These are phyloP conservation scores for Akabosia matsudoensis DNA, from an alignment of 1,140 invertebrate genomes.

Conservation along the genomic window DNA sequence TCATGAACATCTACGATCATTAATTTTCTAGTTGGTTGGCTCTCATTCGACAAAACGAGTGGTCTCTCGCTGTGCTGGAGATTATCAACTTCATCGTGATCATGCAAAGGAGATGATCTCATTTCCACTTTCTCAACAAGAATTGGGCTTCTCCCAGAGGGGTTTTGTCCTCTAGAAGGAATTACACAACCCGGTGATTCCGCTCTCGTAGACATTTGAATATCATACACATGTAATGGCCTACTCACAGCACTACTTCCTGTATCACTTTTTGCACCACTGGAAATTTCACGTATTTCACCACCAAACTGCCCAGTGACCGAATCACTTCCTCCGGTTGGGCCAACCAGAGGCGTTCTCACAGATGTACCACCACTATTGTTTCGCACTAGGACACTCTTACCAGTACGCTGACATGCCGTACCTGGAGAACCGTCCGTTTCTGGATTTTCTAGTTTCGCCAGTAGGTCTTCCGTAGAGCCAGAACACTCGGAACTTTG, in stretches of 20 bases:
- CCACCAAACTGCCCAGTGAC: not conserved
- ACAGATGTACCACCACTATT: conserved; percentile 2
- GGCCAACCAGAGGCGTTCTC: not conserved
- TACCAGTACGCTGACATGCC: not conserved
- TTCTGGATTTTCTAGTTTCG: conserved; percentile 8
- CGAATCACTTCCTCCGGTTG: conserved; percentile 19
- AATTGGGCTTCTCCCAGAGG: conserved; percentile 12
- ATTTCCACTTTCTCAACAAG: conserved; percentile 35
- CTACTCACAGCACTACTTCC: conserved; percentile 5
- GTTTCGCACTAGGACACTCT: not conserved
- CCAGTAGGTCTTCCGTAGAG: conserved; percentile 33
- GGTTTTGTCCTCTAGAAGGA: not conserved
- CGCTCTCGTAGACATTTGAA: conserved; percentile 11
- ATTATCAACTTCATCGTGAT: not conserved
- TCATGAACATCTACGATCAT: not conserved
- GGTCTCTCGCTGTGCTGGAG: not conserved
- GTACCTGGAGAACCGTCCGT: not conserved
- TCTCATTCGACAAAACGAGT: not conserved
- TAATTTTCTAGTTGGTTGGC: not conserved
- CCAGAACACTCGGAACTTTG: conserved; percentile 33
- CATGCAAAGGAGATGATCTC: conserved; percentile 31
- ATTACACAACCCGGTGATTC: not conserved
- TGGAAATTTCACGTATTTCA: not conserved
- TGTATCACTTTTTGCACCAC: not conserved
- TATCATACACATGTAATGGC: conserved; percentile 18